These are phyloP conservation scores for Acleris laterana DNA, from an alignment of 2,888 invertebrate genomes.

Conservation along the genomic window DNA sequence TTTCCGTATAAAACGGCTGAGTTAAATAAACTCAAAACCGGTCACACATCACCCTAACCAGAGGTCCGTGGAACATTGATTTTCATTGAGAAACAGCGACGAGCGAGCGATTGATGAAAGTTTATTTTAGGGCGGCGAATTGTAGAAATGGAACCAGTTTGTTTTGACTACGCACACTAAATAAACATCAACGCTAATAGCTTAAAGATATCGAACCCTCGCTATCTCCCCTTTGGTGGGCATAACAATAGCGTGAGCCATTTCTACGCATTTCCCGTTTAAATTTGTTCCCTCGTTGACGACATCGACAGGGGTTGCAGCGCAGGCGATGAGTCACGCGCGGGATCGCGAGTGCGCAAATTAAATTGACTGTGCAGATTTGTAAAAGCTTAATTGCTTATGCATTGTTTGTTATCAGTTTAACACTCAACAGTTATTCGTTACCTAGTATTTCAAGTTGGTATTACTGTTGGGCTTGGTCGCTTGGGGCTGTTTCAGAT, in stretches of 20 bases:
- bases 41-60: neutral
- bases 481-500: no score
- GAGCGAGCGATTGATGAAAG: slow-evolving; percentile 38
- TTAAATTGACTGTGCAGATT: neutral
- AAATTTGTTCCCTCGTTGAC: slow-evolving; percentile 75
- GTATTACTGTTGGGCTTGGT: no score
- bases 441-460: no score
- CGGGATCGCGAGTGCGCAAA: neutral
- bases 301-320: slow-evolving; percentile 61
- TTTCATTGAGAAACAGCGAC: slow-evolving; percentile 17
- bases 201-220: slow-evolving; percentile 65
- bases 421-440: neutral
- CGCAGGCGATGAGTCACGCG: slow-evolving; percentile 39
- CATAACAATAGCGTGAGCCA: slow-evolving; percentile 77
- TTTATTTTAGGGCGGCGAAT: slow-evolving; percentile 42
- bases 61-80: slow-evolving; percentile 13
- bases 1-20: neutral
- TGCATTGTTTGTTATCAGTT: neutral
- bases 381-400: neutral
- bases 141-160: slow-evolving; percentile 49
- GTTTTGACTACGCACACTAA: slow-evolving; percentile 70
- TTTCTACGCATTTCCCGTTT: slow-evolving; percentile 81
- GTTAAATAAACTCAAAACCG: slow-evolving; percentile 5
- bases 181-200: slow-evolving; percentile 75
- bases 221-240: slow-evolving; percentile 72